These are phyloP conservation scores for Siphamia tubifer DNA, from an alignment of 2,113 vertebrate species.

Conservation along the genomic window DNA sequence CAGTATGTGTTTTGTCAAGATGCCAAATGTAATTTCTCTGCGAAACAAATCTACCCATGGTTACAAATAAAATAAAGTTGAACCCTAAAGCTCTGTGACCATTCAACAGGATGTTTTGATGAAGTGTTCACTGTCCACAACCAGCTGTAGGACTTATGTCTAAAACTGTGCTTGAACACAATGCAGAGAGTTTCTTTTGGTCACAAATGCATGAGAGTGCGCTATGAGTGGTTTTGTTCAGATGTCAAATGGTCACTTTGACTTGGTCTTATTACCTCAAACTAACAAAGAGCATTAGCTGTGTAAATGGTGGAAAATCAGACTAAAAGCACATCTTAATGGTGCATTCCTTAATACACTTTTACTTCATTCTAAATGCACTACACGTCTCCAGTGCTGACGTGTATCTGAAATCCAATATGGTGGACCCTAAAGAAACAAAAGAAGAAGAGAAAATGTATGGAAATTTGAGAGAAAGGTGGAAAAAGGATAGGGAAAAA, in stretches of 20 bases:
- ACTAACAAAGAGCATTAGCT: not conserved
- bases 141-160: not conserved
- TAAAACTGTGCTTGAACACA: not conserved
- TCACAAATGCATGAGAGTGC: not conserved
- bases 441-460: conserved; percentile 2
- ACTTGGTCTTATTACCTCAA: not conserved
- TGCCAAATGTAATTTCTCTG: no score
- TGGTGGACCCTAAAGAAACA: not conserved
- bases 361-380: not conserved
- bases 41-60: no score
- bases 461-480: not conserved
- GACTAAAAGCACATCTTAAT: not conserved
- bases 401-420: conserved; percentile 24
- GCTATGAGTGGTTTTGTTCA: no score
- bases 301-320: not conserved
- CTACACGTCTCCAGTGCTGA: not conserved
- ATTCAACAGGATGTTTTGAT: no score
- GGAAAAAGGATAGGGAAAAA: not conserved
- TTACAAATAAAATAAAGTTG: no score
- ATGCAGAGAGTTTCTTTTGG: not conserved
- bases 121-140: no score
- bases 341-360: not conserved
- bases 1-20: no score
- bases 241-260: not conserved
- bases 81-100: no score